phyloP scores from a whole-genome alignment of 2,797 vertebrate genomes.

The Phoebastria nigripes region DNA sequence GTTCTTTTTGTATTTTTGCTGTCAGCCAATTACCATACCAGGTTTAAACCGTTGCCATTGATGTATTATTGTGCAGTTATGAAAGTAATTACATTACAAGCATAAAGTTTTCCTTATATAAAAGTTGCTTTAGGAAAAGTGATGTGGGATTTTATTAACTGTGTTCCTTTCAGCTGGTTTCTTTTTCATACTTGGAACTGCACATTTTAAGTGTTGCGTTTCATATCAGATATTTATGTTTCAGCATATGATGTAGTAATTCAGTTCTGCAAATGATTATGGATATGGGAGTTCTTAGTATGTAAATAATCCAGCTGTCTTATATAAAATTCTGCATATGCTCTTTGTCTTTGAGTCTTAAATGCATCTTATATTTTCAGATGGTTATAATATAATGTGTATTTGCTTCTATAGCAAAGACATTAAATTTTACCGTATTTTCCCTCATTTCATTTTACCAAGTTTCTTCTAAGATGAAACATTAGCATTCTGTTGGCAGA shows the following conservation, averaged over 20 bases:
- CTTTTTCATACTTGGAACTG: neutral
- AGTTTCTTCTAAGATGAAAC: neutral
- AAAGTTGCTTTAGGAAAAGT: neutral
- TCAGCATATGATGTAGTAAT: neutral
- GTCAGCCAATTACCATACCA: neutral
- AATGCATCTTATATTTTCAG: neutral
- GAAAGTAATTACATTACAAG: neutral
- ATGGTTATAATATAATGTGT: neutral
- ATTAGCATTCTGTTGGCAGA: neutral
- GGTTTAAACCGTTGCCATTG: neutral
- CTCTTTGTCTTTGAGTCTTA: neutral
- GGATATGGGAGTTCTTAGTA: neutral
- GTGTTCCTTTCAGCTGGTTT: neutral
- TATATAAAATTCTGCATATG: neutral
- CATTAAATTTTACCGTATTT: neutral
- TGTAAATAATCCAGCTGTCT: neutral
- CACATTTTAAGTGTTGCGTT: neutral
- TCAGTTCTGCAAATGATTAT: neutral
- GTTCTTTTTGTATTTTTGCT: neutral
- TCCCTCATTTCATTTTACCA: neutral
- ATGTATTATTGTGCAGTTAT: neutral
- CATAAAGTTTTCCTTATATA: neutral
- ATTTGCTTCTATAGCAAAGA: neutral
- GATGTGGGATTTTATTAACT: neutral
- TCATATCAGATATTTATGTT: neutral